Evolutionary conservation across 2,888 invertebrate genomes (phyloP), one percentile per base, ranked within the genome.

Genomic region (Drosophila ezoana): DNA sequence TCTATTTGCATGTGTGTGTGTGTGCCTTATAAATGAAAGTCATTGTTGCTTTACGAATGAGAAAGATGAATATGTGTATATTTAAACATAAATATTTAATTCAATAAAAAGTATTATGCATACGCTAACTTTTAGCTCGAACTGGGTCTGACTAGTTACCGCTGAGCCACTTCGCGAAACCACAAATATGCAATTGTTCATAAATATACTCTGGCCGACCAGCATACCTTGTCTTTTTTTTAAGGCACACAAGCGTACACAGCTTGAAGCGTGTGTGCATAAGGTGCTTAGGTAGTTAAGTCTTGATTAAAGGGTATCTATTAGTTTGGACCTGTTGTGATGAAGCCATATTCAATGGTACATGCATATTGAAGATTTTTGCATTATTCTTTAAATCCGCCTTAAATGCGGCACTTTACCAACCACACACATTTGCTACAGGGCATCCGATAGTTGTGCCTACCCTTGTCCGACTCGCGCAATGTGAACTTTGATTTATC

Each of bases 41-140:
- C 56, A 74, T 73, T 74, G 73, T 70, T 56, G 57, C 41, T 38
- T 44, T 56, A 14, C 28, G 28, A 1, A 37, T 35, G 35, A 40
- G 9, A 18, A 13, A 45, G 14, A 40, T 33, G 5, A 23, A 23
- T 33, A 18, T 14, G 5, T 32, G 18, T 14, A 51, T 23, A 16
- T 10, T 9, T 13, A 8, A n/a, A 44, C 23, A 44, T 23, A 14
- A 43, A 54, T 16, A 53, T 59, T 23, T 53, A 43, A 28, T 28
- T 28, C 28, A 28, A 28, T 28, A 28, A 28, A 28, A 8, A 28
- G 28, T 2, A 28, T 28, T 28, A 28, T 8, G 28, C 28, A 28
- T 28, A 28, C 28, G 28, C 28, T 28, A 0, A 8, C 28, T 28
- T 28, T 28, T 8, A 8, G 8, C 28, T 28, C 28, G 28, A 28